Evolutionary conservation across 2,113 vertebrate species (phyloP).

Genomic region (Anoplopoma fimbria): DNA sequence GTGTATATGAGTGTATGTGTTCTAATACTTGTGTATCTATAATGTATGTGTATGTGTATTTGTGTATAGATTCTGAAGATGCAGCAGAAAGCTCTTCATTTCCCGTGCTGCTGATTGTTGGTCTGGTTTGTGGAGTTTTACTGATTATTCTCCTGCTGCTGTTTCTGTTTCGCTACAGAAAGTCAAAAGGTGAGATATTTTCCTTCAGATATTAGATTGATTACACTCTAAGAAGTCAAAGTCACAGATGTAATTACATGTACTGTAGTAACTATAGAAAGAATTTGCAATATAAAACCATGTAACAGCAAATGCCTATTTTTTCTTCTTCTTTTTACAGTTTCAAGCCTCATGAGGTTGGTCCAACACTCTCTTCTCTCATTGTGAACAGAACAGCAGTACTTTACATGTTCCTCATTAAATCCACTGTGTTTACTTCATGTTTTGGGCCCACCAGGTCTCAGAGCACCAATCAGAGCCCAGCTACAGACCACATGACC

Average conservation of each 20-base stretch:
- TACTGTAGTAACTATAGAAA: background rate
- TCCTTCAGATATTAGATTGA: background rate
- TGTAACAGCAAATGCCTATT: background rate
- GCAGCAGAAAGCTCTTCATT: background rate
- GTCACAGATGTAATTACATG: background rate
- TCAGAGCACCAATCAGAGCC: constrained; percentile 1
- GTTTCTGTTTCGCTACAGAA: background rate
- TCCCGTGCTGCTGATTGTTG: constrained; percentile 10
- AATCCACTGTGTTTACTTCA: background rate
- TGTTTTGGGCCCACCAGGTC: background rate
- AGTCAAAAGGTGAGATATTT: constrained; percentile 45
- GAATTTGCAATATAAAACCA: background rate
- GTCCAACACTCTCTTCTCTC: background rate
- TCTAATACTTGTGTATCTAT: background rate
- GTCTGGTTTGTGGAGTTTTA: constrained; percentile 27
- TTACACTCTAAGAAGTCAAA: background rate
- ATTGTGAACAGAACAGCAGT: background rate
- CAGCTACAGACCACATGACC: background rate
- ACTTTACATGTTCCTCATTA: background rate
- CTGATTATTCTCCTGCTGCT: constrained; percentile 32
- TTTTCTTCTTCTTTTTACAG: constrained; percentile 36
- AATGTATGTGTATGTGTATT: background rate
- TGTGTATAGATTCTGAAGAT: background rate
- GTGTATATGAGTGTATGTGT: background rate
- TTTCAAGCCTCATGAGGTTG: background rate